Base-by-base conservation (phyloP, 2,888 invertebrate species). In the Zaprionus bogoriensis region DNA sequence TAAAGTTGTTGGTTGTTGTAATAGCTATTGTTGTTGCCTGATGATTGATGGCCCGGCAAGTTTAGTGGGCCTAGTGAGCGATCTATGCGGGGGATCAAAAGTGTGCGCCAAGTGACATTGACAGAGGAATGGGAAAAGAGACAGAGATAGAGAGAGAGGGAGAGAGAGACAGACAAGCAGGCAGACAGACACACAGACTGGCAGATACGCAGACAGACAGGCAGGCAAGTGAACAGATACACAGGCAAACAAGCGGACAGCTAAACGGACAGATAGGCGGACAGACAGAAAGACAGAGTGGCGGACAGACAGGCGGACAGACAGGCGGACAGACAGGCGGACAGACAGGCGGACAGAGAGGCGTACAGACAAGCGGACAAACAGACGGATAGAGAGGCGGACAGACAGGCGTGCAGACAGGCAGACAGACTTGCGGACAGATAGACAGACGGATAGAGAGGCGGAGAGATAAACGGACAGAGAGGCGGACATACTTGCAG, bases 21-120 rank as follows among this genome's bases (percentile, higher is more conserved):
- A 22, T 39, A 48, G 44, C 23, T 27, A 32, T 39, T 69, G 38
- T 51, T 52, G 44, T 53, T 53, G 52, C 25, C 32, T 47, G 20
- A 64, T 77, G 84, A 77, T 76, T 83, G 81, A 83, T 77, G 83
- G 79, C 36, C 39, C 17, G 10, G 20, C 12, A 58, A 52, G 12
- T 36, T 68, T 59, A 44, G 60, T 55, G 30, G 46, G 60, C 50
- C 59, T 77, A 52, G 47, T 42, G 39, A 9, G 45, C 47, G 64
- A 65, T 75, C 67, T 54, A 46, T 53, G 52, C 23, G 72, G 45
- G 10, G 19, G 52, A 45, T 52, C 72, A 25, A 30, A 48, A 25
- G 45, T 28, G 39, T 23, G 39, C 17, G 19, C 25, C 39, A 30
- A 46, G 36, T 54, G 60, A 61, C 47, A 61, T 42, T 52, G 52